A percentile compares a stretch with the other conserved stretches of the same genome.
Conservation (phyloP, 1,140 invertebrate genomes). For the Hylaeus anthracinus region DNA sequence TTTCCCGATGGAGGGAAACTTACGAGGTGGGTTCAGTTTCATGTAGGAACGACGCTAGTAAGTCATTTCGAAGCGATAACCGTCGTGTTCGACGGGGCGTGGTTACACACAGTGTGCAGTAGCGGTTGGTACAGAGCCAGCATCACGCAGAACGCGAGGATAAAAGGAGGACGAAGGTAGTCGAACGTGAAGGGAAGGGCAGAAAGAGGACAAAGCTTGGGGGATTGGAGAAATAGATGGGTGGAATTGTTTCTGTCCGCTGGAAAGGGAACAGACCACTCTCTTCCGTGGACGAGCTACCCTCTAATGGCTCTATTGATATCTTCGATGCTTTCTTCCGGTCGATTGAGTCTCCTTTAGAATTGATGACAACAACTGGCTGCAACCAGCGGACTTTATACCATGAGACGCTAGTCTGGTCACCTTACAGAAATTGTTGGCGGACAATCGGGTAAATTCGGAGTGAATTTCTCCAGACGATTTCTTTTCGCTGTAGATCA, state of each 20-base stretch:
- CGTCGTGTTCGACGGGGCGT: constrained; percentile 31
- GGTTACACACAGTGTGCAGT: constrained; percentile 12
- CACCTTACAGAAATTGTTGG: no score
- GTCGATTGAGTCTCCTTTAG: neutral
- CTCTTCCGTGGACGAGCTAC: constrained; percentile 2
- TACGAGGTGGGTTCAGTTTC: constrained; percentile 2
- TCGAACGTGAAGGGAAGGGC: neutral
- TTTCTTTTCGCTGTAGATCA: no score
- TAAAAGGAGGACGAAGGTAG: neutral
- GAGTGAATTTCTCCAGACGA: no score
- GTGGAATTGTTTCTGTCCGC: constrained; percentile 58
- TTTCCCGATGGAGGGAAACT: no score
- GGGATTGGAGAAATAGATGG: constrained; percentile 11
- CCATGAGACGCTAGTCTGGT: no score
- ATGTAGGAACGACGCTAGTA: constrained; percentile 11
- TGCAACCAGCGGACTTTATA: no score
- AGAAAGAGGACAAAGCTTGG: neutral
- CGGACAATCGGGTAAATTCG: no score
- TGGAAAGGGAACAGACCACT: constrained; percentile 40
- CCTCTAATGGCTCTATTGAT: constrained; percentile 59
- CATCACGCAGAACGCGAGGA: constrained; percentile 32
- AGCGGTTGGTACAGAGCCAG: constrained; percentile 49
- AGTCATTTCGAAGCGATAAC: constrained; percentile 51
- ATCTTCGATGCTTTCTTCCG: constrained; percentile 24
- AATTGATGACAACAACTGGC: constrained; percentile 6